A percentile compares a stretch with the other conserved stretches of the same genome.
These are phyloP conservation scores for Anguilla anguilla DNA, from an alignment of 2,797 vertebrate species.

Conservation along the genomic window DNA sequence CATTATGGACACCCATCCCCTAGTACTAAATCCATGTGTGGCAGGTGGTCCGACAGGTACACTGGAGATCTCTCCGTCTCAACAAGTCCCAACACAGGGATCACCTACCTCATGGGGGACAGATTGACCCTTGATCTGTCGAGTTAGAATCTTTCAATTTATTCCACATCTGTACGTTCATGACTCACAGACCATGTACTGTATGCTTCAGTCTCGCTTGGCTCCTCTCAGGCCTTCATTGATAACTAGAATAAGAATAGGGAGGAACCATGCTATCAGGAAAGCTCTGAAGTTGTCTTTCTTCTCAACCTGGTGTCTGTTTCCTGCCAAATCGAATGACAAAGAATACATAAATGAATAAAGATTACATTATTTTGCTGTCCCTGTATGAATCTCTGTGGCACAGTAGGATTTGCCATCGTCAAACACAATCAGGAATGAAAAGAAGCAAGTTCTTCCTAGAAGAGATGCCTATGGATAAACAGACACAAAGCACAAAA, in stretches of 20 bases:
- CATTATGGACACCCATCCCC: not conserved
- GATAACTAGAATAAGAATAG: not conserved
- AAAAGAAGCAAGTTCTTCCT: constrained; percentile 28
- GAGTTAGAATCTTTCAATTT: not conserved
- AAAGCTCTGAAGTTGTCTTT: not conserved
- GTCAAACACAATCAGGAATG: constrained; percentile 1
- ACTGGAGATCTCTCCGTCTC: not conserved
- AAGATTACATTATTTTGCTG: constrained; percentile 26
- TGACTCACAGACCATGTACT: not conserved
- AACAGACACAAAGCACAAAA: constrained; percentile 21
- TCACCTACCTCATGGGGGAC: not conserved
- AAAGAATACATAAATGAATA: constrained; percentile 8
- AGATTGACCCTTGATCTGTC: not conserved
- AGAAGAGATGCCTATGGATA: constrained; percentile 30
- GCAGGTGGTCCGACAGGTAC: not conserved
- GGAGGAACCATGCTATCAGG: not conserved
- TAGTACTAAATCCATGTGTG: not conserved
- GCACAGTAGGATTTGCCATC: constrained; percentile 23
- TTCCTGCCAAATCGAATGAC: constrained; percentile 17
- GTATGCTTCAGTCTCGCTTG: not conserved
- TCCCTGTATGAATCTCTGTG: not conserved
- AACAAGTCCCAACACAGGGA: not conserved
- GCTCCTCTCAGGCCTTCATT: not conserved
- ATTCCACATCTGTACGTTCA: not conserved
- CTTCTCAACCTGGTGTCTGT: not conserved